Evolutionary conservation across 53 echinoderm and acorn worm species (phyloP).

Genomic region (Stichopus horrens): DNA sequence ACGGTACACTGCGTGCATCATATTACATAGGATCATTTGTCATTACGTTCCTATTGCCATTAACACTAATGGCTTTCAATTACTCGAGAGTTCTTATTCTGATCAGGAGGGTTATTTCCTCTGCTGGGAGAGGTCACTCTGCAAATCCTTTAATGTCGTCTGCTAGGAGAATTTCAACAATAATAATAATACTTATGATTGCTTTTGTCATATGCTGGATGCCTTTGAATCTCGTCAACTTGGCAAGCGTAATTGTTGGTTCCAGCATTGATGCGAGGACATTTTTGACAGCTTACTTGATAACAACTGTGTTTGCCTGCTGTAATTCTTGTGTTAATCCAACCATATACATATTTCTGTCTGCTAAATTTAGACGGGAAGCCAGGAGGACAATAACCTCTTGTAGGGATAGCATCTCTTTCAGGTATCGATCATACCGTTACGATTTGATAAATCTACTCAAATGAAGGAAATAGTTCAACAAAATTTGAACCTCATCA

Average conservation of each 20-base stretch:
- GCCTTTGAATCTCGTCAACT: not conserved
- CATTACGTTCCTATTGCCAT: conserved; percentile 6
- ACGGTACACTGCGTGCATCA: not conserved
- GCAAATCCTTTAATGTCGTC: not conserved
- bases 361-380: conserved; percentile 10
- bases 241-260: not conserved
- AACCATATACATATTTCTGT: conserved; percentile 12
- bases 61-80: conserved; percentile 1
- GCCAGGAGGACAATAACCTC: not conserved
- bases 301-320: conserved; percentile 11
- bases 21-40: conserved; percentile 1
- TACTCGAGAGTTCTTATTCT: not conserved
- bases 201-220: conserved; percentile 27
- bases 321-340: conserved; percentile 13
- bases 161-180: conserved; percentile 1
- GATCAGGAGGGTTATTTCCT: conserved; percentile 2
- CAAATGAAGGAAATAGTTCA: not conserved
- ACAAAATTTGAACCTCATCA: no score
- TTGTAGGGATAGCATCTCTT: not conserved
- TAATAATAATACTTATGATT: not conserved
- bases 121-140: not conserved
- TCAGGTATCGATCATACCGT: not conserved
- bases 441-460: not conserved
- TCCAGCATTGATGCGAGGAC: not conserved
- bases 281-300: conserved; percentile 10